These are phyloP conservation scores for Patiria miniata DNA, from an alignment of 35 echinoderm and acorn worm species.

Conservation along the genomic window DNA sequence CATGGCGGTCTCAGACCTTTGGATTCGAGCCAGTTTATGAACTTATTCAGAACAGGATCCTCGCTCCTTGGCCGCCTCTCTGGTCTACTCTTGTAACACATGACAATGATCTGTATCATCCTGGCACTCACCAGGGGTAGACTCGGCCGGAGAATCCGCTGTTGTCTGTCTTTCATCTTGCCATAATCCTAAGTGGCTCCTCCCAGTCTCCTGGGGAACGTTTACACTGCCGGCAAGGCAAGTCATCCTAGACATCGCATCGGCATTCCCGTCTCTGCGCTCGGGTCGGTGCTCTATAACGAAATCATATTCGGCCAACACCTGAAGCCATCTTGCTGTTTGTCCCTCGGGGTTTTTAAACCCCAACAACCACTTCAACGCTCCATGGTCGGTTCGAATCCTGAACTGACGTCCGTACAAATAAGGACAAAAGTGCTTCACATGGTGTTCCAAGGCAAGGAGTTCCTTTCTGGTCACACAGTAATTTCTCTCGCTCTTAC, in stretches of 20 bases:
- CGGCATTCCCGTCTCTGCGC: slow-evolving; percentile 47
- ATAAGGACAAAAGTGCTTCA: slow-evolving; percentile 65
- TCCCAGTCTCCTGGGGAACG: not conserved
- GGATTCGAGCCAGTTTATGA: not conserved
- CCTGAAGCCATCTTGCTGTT: slow-evolving; percentile 52
- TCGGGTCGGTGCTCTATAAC: slow-evolving; percentile 51
- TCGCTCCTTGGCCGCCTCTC: not conserved
- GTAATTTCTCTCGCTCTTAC: slow-evolving; percentile 46
- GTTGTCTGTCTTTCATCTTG: not conserved
- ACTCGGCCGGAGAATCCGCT: not conserved
- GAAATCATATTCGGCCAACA: slow-evolving; percentile 45
- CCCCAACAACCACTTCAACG: slow-evolving; percentile 41
- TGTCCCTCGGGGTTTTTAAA: slow-evolving; percentile 42
- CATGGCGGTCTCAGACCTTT: not conserved
- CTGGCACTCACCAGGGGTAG: not conserved
- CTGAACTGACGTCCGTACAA: slow-evolving; percentile 44
- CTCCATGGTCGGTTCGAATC: slow-evolving; percentile 38
- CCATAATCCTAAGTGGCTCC: not conserved
- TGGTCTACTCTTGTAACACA: not conserved
- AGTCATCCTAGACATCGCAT: slow-evolving; percentile 61
- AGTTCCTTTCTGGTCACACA: slow-evolving; percentile 62
- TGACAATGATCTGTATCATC: not conserved
- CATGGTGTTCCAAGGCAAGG: slow-evolving; percentile 32
- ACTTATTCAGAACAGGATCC: not conserved
- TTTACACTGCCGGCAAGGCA: slow-evolving; percentile 20